Evolutionary conservation across 2,888 invertebrate genomes (phyloP).

Genomic region (Andrena praecox): DNA sequence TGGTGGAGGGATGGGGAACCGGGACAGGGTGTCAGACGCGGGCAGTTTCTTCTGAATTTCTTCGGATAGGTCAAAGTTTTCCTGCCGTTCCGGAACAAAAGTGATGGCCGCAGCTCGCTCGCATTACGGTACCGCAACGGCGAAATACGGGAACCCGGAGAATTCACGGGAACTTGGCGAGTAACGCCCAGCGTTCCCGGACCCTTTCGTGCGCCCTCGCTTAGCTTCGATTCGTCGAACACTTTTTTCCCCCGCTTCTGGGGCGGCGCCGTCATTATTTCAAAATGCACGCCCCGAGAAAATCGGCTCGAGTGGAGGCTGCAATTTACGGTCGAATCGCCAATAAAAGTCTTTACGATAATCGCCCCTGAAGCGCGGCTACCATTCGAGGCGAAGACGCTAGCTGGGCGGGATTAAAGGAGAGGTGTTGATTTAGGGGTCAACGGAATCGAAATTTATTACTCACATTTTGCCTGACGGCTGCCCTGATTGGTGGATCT

Average conservation of each 20-base stretch:
- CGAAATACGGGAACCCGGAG: slow-evolving; percentile 33
- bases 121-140: slow-evolving; percentile 19
- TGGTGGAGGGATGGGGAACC: neutral
- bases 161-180: slow-evolving; percentile 38
- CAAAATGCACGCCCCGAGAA: slow-evolving; percentile 5
- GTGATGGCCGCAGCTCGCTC: slow-evolving; percentile 28
- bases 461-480: no score
- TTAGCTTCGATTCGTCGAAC: slow-evolving; percentile 12
- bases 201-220: slow-evolving; percentile 2
- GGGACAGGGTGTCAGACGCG: neutral
- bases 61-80: slow-evolving; percentile 39
- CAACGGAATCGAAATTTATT: no score
- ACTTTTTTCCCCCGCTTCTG: neutral
- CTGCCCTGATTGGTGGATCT: no score
- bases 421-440: no score
- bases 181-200: neutral
- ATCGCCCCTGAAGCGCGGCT: slow-evolving; percentile 18
- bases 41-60: slow-evolving; percentile 16
- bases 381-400: neutral
- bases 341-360: slow-evolving; percentile 30
- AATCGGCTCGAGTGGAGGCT: slow-evolving; percentile 15
- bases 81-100: slow-evolving; percentile 47
- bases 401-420: no score
- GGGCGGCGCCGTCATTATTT: slow-evolving; percentile 34
- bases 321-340: slow-evolving; percentile 21